Evolutionary conservation across 2,888 invertebrate species (phyloP).

Genomic region (Rhagonycha lutea): DNA sequence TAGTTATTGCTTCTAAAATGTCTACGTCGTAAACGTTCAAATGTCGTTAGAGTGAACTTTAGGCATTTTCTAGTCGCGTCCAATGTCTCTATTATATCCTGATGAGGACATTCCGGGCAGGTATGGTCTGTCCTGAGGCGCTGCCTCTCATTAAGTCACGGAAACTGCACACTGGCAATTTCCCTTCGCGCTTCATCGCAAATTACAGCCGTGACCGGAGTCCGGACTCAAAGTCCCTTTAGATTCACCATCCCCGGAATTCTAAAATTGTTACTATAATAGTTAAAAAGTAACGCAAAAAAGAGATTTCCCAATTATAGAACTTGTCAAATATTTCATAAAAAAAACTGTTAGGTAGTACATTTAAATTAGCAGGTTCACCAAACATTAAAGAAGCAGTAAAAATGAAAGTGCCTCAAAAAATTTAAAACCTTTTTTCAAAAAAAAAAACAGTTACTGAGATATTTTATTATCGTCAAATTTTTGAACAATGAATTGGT

Average conservation of each 20-base stretch:
- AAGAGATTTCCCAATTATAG: not conserved
- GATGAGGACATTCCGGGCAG: conserved; percentile 34
- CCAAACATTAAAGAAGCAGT: not conserved
- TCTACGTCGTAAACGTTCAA: conserved; percentile 11
- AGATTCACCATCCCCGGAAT: conserved; percentile 16
- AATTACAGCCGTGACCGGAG: conserved; percentile 56
- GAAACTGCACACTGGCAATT: conserved; percentile 57
- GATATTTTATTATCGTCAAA: not conserved
- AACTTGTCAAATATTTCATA: not conserved
- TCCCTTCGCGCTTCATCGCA: conserved; percentile 54
- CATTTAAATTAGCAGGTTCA: not conserved
- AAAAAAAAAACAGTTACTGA: not conserved
- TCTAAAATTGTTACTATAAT: conserved; percentile 1
- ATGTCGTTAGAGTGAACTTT: conserved; percentile 20
- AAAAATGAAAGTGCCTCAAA: not conserved
- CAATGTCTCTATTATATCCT: conserved; percentile 38
- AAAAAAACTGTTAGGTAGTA: no score
- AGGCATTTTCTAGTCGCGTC: conserved; percentile 37
- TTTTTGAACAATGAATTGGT: not conserved
- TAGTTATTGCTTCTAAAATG: not conserved
- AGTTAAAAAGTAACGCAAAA: not conserved
- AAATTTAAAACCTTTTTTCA: not conserved
- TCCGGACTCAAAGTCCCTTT: conserved; percentile 34
- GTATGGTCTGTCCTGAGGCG: conserved; percentile 45
- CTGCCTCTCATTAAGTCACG: conserved; percentile 55